These are phyloP conservation scores for Sarcophaga rosellei DNA, from an alignment of 2,888 invertebrate genomes.

Conservation along the genomic window DNA sequence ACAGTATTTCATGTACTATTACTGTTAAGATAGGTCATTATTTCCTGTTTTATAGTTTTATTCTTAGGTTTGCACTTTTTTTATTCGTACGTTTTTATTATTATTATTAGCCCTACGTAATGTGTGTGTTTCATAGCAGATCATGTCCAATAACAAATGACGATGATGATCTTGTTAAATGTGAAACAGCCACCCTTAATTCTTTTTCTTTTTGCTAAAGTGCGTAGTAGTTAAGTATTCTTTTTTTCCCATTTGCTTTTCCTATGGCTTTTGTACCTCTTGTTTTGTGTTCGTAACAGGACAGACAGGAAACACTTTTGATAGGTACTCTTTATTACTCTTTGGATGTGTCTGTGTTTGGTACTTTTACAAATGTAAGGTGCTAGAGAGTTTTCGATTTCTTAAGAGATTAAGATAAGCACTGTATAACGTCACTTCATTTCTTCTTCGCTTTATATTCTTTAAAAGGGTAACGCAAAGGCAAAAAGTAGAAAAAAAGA, in stretches of 20 bases:
- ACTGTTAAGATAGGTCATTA: constrained; percentile 66
- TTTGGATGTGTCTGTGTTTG: not conserved
- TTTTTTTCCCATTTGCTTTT: constrained; percentile 29
- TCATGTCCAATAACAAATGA: constrained; percentile 56
- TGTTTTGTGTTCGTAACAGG: constrained; percentile 13
- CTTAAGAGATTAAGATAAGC: constrained; percentile 64
- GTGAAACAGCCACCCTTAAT: constrained; percentile 59
- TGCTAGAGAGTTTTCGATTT: constrained; percentile 62
- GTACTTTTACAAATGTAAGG: constrained; percentile 43
- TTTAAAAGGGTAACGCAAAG: not conserved
- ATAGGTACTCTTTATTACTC: not conserved
- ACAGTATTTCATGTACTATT: not conserved
- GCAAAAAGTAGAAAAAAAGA: not conserved
- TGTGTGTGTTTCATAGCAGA: constrained; percentile 24
- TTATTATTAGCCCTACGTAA: not conserved
- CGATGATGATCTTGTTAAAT: constrained; percentile 56
- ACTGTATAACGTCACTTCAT: constrained; percentile 47
- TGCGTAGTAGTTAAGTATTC: constrained; percentile 41
- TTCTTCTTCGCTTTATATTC: not conserved
- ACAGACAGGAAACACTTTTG: constrained; percentile 65
- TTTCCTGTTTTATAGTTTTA: constrained; percentile 53
- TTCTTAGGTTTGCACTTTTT: constrained; percentile 55
- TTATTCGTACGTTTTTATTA: constrained; percentile 3
- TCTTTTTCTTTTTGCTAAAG: constrained; percentile 19
- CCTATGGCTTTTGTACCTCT: not conserved